Percentiles rank a stretch among this genome's conserved stretches.
These are phyloP conservation scores for Anolis apletophallus DNA, from an alignment of 2,797 vertebrate genomes.

Conservation along the genomic window DNA sequence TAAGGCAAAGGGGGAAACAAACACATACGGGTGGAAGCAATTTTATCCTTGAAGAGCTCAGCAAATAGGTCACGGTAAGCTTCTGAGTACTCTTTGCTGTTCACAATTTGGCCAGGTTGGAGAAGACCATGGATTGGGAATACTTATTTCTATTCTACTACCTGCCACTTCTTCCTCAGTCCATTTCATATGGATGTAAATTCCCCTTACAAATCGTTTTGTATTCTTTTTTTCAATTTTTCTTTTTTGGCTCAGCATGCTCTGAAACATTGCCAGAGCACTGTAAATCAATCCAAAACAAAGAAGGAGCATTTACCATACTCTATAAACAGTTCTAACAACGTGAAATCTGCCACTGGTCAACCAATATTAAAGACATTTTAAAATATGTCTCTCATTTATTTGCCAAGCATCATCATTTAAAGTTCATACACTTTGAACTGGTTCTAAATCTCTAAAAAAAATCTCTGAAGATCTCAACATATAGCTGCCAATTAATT, in stretches of 20 bases:
- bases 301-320: fast-evolving
- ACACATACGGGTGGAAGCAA: too few species aligned
- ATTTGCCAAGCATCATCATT: neutral
- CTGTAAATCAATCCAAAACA: neutral
- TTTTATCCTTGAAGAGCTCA: neutral
- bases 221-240: neutral
- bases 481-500: neutral
- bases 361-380: neutral
- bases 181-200: neutral
- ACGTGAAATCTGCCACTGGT: neutral
- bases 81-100: neutral
- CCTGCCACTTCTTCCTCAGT: neutral
- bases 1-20: neutral
- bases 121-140: neutral
- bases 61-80: neutral
- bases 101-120: neutral
- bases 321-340: neutral
- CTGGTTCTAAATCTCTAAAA: neutral
- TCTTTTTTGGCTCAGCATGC: neutral
- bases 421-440: neutral
- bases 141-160: neutral
- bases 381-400: neutral
- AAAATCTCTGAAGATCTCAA: neutral
- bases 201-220: neutral
- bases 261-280: constrained; percentile 27